Base-by-base conservation (phyloP, 1,140 invertebrate species). In the Thalassaphorura encarpata region DNA sequence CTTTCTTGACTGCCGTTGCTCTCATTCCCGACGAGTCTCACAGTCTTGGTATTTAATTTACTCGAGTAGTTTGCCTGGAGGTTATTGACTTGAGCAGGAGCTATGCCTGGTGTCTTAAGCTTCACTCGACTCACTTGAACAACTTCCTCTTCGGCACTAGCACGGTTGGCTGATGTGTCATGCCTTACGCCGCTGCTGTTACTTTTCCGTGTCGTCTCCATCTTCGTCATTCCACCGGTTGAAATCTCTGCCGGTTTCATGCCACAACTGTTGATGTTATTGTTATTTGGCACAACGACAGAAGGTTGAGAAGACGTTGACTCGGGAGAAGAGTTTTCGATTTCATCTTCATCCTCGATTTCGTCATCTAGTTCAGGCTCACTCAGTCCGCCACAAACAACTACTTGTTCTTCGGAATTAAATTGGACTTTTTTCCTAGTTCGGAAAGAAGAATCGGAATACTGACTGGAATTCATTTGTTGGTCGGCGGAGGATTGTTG, bases 371-470 rank as follows among this genome's bases (percentile, higher is more conserved):
- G 33, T 15, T 48, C 54, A 6, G 24, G 19, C 2, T 56, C 53
- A 52, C 33, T 36, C 11, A n/a, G 24, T 31, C 61, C 61, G 6
- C 57, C 57, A 46, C 61, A 63, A 15, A 63, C 54, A 26, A 33
- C 11, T 5, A 61, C 39, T 3, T 60, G 11, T 42, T 56, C 43
- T 24, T 46, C 53, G 16, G 24, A 41, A 54, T 64, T 56, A 47
- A 65, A 65, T 42, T 65, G 63, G 2, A 65, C 63, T 46, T 65
- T 65, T 45, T 62, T 62, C 47, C 48, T 58, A 5, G 48, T 27
- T 33, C 48, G 27, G 31, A n/a, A n/a, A 11, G 33, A 11, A 36
- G 33, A n/a, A n/a, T 36, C 33, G 33, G 33, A n/a, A n/a, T n/a
- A 11, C 33, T 11, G n/a, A 36, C 11, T 36, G 11, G n/a, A 36